These are phyloP conservation scores for Chelon auratus DNA, from an alignment of 2,797 vertebrate genomes.

Conservation along the genomic window DNA sequence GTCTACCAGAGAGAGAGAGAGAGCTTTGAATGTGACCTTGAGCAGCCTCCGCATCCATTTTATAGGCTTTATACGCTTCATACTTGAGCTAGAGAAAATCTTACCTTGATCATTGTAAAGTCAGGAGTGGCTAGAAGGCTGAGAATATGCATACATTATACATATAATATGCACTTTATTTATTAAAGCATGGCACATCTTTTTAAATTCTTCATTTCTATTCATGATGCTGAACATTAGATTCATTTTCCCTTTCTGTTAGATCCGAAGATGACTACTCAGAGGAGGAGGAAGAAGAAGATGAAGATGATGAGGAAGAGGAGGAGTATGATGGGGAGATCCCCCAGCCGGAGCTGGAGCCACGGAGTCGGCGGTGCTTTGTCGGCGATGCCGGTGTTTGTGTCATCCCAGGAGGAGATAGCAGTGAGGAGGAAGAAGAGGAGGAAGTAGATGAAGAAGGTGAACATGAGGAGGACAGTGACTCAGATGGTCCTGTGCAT, in stretches of 20 bases:
- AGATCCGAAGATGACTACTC: conserved; percentile 98
- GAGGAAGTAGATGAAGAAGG: conserved; percentile 66
- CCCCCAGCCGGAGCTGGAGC: conserved; percentile 84
- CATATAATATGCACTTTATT: too few species aligned
- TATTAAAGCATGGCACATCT: background rate
- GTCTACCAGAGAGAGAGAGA: background rate
- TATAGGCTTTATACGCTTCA: background rate
- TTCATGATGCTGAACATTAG: background rate
- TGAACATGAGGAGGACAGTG: conserved; percentile 87
- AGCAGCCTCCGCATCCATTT: background rate
- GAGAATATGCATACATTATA: background rate
- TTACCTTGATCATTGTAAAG: conserved; percentile 1
- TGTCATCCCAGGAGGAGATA: conserved; percentile 87
- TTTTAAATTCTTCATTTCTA: background rate
- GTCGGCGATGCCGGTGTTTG: conserved; percentile 89
- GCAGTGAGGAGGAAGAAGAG: conserved; percentile 84
- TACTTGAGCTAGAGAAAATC: background rate
- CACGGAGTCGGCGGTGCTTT: conserved; percentile 83
- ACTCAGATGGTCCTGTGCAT: conserved; percentile 93
- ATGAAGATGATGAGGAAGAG: conserved; percentile 84
- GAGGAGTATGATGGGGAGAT: conserved; percentile 84
- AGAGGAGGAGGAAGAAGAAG: conserved; percentile 87
- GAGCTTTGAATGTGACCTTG: background rate
- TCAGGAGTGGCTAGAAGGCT: background rate
- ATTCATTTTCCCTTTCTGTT: conserved; percentile 17